These are phyloP conservation scores for Orius insidiosus DNA, from an alignment of 1,140 invertebrate species.

Conservation along the genomic window DNA sequence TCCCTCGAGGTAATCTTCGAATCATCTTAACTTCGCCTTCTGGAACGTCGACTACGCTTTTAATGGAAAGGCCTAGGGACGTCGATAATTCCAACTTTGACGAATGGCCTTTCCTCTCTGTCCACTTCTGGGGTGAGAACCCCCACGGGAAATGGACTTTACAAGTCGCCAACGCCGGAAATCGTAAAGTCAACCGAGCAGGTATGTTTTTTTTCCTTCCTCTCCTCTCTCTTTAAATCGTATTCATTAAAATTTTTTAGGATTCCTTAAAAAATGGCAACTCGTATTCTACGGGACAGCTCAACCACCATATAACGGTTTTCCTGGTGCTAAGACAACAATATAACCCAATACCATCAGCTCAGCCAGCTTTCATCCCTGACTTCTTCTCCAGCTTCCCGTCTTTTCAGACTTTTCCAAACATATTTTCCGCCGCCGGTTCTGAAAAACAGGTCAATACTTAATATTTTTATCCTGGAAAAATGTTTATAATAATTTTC, in stretches of 20 bases:
- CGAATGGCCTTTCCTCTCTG: conserved; percentile 94
- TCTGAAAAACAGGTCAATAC: conserved; percentile 16
- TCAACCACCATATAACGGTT: conserved; percentile 57
- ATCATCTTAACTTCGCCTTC: conserved; percentile 72
- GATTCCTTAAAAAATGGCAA: conserved; percentile 79
- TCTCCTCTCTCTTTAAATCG: too few relatives aligned
- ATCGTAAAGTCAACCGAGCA: conserved; percentile 63
- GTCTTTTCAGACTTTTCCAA: conserved; percentile 21
- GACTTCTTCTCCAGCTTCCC: conserved; percentile 16
- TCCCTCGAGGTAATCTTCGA: conserved; percentile 70
- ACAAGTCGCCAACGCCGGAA: conserved; percentile 75
- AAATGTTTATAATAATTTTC: too few relatives aligned
- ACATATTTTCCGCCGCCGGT: conserved; percentile 22
- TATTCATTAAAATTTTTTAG: too few relatives aligned
- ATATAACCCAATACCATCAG: conserved; percentile 24
- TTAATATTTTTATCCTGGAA: too few relatives aligned
- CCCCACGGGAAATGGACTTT: conserved; percentile 83
- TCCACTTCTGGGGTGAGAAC: conserved; percentile 93
- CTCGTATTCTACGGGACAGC: conserved; percentile 82
- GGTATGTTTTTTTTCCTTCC: too few relatives aligned
- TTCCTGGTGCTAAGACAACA: conserved; percentile 21
- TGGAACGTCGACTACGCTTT: conserved; percentile 71
- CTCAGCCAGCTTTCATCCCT: conserved; percentile 23
- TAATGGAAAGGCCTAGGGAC: conserved; percentile 79
- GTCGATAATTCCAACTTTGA: conserved; percentile 86